Conservation (phyloP, 2,113 vertebrate genomes). For the Pseudopipra pipra region DNA sequence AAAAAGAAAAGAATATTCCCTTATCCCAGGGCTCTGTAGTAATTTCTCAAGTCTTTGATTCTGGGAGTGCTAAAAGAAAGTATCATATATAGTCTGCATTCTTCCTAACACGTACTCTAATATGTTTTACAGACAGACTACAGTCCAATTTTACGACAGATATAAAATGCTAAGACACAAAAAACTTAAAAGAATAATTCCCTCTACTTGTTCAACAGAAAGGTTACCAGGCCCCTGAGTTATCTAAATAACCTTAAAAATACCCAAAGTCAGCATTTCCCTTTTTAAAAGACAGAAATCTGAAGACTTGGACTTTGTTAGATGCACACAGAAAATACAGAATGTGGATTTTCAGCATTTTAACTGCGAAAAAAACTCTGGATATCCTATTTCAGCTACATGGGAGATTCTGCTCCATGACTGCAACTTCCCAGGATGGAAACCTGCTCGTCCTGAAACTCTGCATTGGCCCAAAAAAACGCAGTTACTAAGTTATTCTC, state of each 20-base stretch:
- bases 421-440: neutral
- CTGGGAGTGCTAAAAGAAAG: constrained; percentile 35
- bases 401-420: neutral
- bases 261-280: neutral
- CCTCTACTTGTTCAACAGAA: neutral
- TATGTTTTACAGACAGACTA: neutral
- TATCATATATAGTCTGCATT: neutral
- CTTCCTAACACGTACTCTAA: neutral
- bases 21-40: neutral
- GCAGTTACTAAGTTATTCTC: neutral
- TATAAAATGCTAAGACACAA: neutral
- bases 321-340: neutral
- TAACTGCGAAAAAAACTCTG: neutral
- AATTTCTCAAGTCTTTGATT: constrained; percentile 52
- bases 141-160: neutral
- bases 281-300: neutral
- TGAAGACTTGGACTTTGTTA: neutral
- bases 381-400: neutral
- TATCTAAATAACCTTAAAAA: neutral
- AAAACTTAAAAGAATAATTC: neutral
- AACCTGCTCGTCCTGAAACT: neutral
- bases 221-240: neutral
- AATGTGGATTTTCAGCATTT: neutral
- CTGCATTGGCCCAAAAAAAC: neutral
- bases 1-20: neutral